Evolutionary conservation across 1,140 invertebrate genomes (phyloP).

Genomic region (Sipha flava): DNA sequence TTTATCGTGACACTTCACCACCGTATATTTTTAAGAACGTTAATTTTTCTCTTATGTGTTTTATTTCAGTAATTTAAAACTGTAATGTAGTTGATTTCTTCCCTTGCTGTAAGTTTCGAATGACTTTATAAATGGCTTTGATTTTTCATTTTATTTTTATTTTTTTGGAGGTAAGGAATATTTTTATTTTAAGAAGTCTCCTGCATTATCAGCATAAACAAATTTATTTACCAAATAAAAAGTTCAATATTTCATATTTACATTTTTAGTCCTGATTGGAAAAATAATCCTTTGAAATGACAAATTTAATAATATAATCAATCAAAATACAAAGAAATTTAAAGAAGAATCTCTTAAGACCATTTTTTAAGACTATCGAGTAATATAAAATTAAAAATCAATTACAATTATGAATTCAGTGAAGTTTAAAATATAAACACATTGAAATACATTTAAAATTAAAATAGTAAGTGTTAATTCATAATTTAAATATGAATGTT

Average conservation of each 20-base stretch:
- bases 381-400: too few relatives aligned
- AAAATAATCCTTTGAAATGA: background rate
- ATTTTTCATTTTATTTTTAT: background rate
- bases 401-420: too few relatives aligned
- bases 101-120: background rate
- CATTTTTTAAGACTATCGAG: too few relatives aligned
- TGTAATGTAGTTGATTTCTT: background rate
- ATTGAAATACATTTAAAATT: too few relatives aligned
- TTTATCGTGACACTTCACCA: slow-evolving; percentile 13
- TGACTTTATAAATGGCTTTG: background rate
- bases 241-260: background rate
- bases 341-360: too few relatives aligned
- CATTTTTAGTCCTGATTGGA: background rate
- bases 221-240: background rate
- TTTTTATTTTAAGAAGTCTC: background rate
- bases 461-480: background rate
- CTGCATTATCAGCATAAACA: background rate
- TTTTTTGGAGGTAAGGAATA: background rate
- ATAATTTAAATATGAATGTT: background rate
- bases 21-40: background rate
- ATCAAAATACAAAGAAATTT: too few relatives aligned
- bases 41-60: slow-evolving; percentile 15
- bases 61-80: slow-evolving; percentile 10
- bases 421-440: too few relatives aligned
- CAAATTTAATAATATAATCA: too few relatives aligned